Evolutionary conservation across 2,797 vertebrate genomes (phyloP).

Genomic region (Numenius phaeopus): DNA sequence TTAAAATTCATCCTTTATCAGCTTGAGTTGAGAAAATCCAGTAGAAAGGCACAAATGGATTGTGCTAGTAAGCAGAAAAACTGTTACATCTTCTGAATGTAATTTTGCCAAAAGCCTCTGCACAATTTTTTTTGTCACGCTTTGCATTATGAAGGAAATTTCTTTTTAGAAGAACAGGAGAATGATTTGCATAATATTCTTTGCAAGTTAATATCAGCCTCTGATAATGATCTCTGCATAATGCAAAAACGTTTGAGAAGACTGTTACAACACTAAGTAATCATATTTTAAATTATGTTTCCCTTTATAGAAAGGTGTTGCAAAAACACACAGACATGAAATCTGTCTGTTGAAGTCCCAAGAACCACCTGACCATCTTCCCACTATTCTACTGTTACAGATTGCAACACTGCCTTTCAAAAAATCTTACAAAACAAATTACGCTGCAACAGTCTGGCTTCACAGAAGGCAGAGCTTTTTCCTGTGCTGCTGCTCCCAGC

Average conservation of each 20-base stretch:
- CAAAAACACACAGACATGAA: slow-evolving; percentile 82
- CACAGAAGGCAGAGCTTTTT: slow-evolving; percentile 51
- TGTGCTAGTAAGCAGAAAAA: slow-evolving; percentile 78
- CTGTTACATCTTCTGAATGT: slow-evolving; percentile 74
- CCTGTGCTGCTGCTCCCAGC: slow-evolving; percentile 15
- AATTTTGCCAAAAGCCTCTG: slow-evolving; percentile 76
- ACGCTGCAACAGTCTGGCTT: slow-evolving; percentile 64
- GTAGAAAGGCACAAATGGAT: slow-evolving; percentile 74
- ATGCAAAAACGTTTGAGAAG: slow-evolving; percentile 75
- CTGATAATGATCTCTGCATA: slow-evolving; percentile 77
- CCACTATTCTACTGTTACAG: slow-evolving; percentile 73
- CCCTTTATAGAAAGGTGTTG: slow-evolving; percentile 84
- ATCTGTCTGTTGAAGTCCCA: slow-evolving; percentile 78
- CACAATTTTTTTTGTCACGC: slow-evolving; percentile 74
- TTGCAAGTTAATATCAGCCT: slow-evolving; percentile 80
- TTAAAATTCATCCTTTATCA: slow-evolving; percentile 67
- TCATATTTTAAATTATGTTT: slow-evolving; percentile 84
- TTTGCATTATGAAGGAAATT: slow-evolving; percentile 76
- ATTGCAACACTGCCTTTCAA: slow-evolving; percentile 72
- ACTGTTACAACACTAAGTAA: slow-evolving; percentile 83
- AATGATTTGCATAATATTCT: slow-evolving; percentile 81
- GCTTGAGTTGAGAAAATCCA: slow-evolving; percentile 57
- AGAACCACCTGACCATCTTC: slow-evolving; percentile 78
- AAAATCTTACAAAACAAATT: slow-evolving; percentile 69
- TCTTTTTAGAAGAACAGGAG: slow-evolving; percentile 71